phyloP scores from a whole-genome alignment of 2,888 invertebrate species.

The Pheosia gnoma region DNA sequence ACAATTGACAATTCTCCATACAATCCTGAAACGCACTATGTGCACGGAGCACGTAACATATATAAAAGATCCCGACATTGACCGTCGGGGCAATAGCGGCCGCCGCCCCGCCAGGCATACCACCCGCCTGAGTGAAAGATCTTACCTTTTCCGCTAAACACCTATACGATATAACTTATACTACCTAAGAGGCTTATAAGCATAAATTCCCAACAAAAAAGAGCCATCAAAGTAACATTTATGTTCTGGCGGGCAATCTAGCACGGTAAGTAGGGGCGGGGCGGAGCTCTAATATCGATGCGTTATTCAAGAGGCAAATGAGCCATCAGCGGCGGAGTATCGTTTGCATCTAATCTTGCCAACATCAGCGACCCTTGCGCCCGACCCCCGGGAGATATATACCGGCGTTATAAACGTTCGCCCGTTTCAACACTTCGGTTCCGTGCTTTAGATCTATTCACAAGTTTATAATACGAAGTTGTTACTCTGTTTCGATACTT shows the following conservation, averaged over 20 bases:
- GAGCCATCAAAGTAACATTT: constrained; percentile 33
- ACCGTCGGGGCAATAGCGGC: too few species aligned
- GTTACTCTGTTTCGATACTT: not conserved
- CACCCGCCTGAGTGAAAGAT: too few species aligned
- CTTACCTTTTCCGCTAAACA: too few species aligned
- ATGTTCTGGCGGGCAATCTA: constrained; percentile 26
- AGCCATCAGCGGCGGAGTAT: constrained; percentile 73
- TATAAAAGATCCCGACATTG: too few species aligned
- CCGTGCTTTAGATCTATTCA: not conserved
- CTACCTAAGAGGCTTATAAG: not conserved
- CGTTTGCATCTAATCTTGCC: constrained; percentile 80
- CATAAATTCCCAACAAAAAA: constrained; percentile 23
- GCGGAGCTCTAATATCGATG: constrained; percentile 65
- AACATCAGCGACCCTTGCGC: constrained; percentile 60
- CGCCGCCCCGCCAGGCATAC: too few species aligned
- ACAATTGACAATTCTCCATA: too few species aligned
- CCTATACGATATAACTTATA: not conserved
- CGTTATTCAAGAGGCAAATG: constrained; percentile 79
- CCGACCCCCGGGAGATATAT: constrained; percentile 49
- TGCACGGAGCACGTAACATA: too few species aligned
- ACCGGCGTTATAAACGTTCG: constrained; percentile 47
- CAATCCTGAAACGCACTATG: too few species aligned
- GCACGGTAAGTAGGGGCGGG: constrained; percentile 40
- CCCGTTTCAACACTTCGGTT: constrained; percentile 24
- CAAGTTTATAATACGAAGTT: not conserved